These are phyloP conservation scores for Coleophora deauratella DNA, from an alignment of 2,888 invertebrate species.

Conservation along the genomic window DNA sequence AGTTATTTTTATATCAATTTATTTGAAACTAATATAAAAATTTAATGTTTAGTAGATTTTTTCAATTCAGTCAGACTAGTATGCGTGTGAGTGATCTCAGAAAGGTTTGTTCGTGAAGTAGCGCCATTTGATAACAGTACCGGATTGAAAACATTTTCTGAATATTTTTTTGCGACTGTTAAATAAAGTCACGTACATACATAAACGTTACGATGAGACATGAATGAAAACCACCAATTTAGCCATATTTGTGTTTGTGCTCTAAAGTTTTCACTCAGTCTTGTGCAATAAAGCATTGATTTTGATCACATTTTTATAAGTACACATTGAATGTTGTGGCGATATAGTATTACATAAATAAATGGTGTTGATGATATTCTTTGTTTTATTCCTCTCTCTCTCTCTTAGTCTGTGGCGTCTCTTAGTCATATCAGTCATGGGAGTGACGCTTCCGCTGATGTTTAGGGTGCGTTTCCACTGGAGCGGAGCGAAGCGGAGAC, in stretches of 20 bases:
- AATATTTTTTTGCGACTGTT: no score
- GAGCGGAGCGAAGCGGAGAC: no score
- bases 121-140: no score
- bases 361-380: conserved; percentile 57
- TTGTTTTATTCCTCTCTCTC: conserved; percentile 16
- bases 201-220: no score
- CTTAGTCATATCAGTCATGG: no score
- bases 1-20: conserved; percentile 68
- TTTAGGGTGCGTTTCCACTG: no score
- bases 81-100: conserved; percentile 56
- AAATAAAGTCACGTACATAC: no score
- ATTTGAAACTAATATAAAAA: conserved; percentile 55
- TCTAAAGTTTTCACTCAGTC: conserved; percentile 25
- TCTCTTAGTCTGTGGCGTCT: not conserved
- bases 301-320: conserved; percentile 44
- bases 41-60: conserved; percentile 35
- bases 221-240: no score
- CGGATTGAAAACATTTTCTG: no score
- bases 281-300: conserved; percentile 51
- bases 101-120: no score
- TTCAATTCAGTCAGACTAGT: conserved; percentile 32
- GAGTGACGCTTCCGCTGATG: no score
- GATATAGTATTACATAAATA: conserved; percentile 59
- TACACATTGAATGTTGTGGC: conserved; percentile 42
- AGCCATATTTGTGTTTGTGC: no score